Percentiles rank a stretch among this genome's conserved stretches.
These are phyloP conservation scores for Nasonia oneida DNA, from an alignment of 2,888 invertebrate genomes.

Conservation along the genomic window DNA sequence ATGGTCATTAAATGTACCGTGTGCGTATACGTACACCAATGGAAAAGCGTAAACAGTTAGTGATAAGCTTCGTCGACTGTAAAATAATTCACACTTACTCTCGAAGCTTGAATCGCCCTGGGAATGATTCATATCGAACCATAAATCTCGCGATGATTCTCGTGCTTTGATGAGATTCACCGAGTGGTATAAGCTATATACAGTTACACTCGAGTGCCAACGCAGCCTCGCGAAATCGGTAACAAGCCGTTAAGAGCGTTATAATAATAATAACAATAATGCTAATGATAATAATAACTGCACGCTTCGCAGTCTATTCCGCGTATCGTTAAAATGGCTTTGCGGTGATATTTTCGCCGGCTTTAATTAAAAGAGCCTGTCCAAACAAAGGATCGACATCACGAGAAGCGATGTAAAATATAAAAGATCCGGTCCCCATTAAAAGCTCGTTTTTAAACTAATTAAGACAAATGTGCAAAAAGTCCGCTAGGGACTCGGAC, in stretches of 20 bases:
- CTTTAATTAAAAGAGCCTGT: not conserved
- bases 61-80: not conserved
- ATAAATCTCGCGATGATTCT: slow-evolving; percentile 38
- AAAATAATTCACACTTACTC: slow-evolving; percentile 40
- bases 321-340: not conserved
- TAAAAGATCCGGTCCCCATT: not conserved
- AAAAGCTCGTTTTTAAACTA: slow-evolving; percentile 29
- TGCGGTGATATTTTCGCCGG: not conserved
- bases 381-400: not conserved
- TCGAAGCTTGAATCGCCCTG: slow-evolving; percentile 14
- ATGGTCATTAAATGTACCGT: slow-evolving; percentile 31
- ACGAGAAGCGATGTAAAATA: not conserved
- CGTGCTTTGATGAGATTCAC: slow-evolving; percentile 33
- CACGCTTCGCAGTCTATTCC: not conserved
- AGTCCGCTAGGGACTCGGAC: slow-evolving; percentile 5
- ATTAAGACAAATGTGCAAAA: slow-evolving; percentile 15
- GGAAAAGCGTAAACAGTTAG: slow-evolving; percentile 34
- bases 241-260: not conserved
- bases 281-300: no score
- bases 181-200: slow-evolving; percentile 23
- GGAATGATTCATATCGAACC: slow-evolving; percentile 35
- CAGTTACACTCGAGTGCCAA: slow-evolving; percentile 11
- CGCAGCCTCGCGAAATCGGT: not conserved
- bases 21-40: not conserved
- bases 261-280: not conserved